Percentiles rank a stretch among this genome's conserved stretches.
Conservation (phyloP, 2,797 vertebrate species). For the Anguilla megastoma region DNA sequence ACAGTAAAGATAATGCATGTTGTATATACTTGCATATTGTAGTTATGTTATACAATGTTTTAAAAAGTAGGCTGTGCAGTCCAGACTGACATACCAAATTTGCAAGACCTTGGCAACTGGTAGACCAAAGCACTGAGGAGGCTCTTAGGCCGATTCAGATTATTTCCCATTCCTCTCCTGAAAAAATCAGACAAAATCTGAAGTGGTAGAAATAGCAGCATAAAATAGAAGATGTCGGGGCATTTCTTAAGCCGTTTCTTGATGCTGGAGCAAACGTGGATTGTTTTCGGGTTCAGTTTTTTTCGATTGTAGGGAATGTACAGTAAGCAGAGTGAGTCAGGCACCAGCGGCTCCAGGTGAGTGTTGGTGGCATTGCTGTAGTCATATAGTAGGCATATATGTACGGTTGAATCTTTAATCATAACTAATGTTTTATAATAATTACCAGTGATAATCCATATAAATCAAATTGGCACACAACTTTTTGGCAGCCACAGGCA, state of each 20-base stretch:
- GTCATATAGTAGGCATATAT: neutral
- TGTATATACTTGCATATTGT: neutral
- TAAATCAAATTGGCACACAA: neutral
- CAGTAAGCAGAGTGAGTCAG: neutral
- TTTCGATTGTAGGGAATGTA: neutral
- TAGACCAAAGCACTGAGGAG: neutral
- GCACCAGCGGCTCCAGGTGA: neutral
- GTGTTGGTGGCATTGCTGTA: neutral
- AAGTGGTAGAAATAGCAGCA: constrained; percentile 1
- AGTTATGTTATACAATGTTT: neutral
- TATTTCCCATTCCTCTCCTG: neutral
- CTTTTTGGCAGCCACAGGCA: neutral
- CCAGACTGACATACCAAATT: neutral
- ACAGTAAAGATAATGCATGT: constrained; percentile 23
- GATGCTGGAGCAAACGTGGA: neutral
- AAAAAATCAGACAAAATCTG: neutral
- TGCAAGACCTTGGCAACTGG: neutral
- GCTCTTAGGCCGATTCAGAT: neutral
- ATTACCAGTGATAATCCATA: neutral
- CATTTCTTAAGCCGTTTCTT: constrained; percentile 16
- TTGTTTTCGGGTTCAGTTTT: neutral
- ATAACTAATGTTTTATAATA: neutral
- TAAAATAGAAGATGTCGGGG: constrained; percentile 24
- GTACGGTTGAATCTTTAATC: neutral
- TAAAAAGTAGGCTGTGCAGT: neutral